phyloP scores from a whole-genome alignment of 2,797 vertebrate genomes.

The Mormyrops boulengeri region DNA sequence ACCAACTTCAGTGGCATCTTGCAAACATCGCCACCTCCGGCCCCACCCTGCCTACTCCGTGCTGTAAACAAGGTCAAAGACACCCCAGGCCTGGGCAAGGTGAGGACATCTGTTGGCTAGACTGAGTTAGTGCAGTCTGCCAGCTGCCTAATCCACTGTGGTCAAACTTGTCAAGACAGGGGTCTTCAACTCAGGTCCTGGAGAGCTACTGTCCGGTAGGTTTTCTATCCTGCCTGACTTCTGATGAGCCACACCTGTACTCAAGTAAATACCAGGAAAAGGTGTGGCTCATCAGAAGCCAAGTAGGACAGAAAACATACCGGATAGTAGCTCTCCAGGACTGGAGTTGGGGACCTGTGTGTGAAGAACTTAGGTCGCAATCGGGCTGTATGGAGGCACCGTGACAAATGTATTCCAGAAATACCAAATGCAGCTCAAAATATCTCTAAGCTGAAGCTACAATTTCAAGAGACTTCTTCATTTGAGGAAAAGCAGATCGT shows the following conservation, averaged over 20 bases:
- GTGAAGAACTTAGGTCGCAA: not conserved
- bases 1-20: conserved; percentile 88
- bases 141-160: not conserved
- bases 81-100: conserved; percentile 92
- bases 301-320: not conserved
- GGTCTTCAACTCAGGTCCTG: not conserved
- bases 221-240: not conserved
- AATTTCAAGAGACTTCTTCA: not conserved
- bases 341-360: not conserved
- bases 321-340: not conserved
- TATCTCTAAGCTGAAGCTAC: not conserved
- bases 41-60: conserved; percentile 87
- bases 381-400: not conserved
- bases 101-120: conserved; percentile 43
- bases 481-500: not conserved
- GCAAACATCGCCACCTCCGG: conserved; percentile 78
- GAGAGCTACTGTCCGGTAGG: not conserved
- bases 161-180: not conserved
- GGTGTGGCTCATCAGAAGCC: not conserved
- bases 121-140: not conserved
- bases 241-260: not conserved
- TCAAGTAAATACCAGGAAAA: not conserved
- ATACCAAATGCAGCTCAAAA: not conserved
- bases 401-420: not conserved
- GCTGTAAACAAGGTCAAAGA: conserved; percentile 95